These are phyloP conservation scores for Leptatherina wallacei DNA, from an alignment of 2,797 vertebrate genomes.

Conservation along the genomic window DNA sequence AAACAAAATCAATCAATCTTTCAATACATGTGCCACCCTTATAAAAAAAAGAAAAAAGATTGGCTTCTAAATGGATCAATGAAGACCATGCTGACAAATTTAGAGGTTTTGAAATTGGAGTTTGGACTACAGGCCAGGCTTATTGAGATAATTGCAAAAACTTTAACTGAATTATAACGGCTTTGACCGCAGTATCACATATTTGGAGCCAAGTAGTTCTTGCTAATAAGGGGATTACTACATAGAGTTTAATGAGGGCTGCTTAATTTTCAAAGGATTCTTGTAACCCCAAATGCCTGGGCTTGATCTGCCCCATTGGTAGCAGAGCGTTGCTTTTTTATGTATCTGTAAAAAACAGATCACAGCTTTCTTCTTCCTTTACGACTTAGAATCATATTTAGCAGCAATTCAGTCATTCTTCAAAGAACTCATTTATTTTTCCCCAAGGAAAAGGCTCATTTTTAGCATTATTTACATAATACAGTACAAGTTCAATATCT, in stretches of 20 bases:
- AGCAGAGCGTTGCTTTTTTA: background rate
- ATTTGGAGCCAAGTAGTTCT: background rate
- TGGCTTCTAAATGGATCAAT: background rate
- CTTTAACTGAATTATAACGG: background rate
- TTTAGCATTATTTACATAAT: conserved; percentile 86
- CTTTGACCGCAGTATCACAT: background rate
- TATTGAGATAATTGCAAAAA: background rate
- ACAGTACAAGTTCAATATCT: conserved; percentile 70
- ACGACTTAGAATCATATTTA: conserved; percentile 10
- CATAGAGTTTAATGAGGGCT: background rate
- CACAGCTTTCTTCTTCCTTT: background rate
- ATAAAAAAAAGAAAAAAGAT: no score
- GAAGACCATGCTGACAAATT: background rate
- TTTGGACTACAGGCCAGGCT: no score
- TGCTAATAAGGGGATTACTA: background rate
- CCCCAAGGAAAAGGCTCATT: conserved; percentile 71
- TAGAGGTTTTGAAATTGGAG: background rate
- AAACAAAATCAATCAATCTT: no score
- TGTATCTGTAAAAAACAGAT: background rate
- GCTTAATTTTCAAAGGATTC: background rate
- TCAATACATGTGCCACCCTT: no score
- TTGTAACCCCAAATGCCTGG: background rate
- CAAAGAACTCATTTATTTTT: conserved; percentile 73
- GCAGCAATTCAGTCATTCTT: conserved; percentile 18
- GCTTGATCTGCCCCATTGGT: background rate